Evolutionary conservation across 2,888 invertebrate species (phyloP).

Genomic region (Thera britannica): DNA sequence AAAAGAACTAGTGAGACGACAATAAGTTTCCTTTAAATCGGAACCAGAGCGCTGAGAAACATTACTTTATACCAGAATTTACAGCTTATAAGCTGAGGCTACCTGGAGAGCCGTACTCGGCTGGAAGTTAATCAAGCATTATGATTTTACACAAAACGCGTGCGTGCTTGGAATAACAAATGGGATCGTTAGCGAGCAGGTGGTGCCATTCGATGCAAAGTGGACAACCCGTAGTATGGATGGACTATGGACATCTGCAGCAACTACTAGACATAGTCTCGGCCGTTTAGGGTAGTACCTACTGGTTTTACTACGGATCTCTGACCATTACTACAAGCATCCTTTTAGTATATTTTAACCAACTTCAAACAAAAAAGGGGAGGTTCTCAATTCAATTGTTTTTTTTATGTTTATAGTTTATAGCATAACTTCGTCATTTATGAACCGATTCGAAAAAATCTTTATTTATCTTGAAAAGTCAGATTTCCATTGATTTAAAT

Average conservation of each 20-base stretch:
- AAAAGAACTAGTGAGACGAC: too few relatives aligned
- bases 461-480: too few relatives aligned
- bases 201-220: constrained; percentile 35
- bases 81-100: neutral
- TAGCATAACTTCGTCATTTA: too few relatives aligned
- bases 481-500: too few relatives aligned
- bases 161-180: constrained; percentile 24
- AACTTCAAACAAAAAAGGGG: neutral
- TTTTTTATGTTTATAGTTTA: too few relatives aligned
- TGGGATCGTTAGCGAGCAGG: constrained; percentile 21
- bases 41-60: too few relatives aligned
- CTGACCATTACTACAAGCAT: neutral
- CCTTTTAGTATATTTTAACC: too few relatives aligned
- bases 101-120: neutral
- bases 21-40: too few relatives aligned
- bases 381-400: too few relatives aligned
- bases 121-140: constrained; percentile 34
- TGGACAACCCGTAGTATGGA: constrained; percentile 17
- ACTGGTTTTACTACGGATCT: too few relatives aligned
- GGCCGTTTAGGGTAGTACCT: constrained; percentile 35
- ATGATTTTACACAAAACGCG: constrained; percentile 34
- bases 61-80: too few relatives aligned
- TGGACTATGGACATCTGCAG: constrained; percentile 21
- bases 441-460: too few relatives aligned
- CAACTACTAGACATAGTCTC: constrained; percentile 1